Percentiles rank a stretch among this genome's conserved stretches.
Conservation (phyloP, 2,888 invertebrate species). For the Nomada hirtipes region DNA sequence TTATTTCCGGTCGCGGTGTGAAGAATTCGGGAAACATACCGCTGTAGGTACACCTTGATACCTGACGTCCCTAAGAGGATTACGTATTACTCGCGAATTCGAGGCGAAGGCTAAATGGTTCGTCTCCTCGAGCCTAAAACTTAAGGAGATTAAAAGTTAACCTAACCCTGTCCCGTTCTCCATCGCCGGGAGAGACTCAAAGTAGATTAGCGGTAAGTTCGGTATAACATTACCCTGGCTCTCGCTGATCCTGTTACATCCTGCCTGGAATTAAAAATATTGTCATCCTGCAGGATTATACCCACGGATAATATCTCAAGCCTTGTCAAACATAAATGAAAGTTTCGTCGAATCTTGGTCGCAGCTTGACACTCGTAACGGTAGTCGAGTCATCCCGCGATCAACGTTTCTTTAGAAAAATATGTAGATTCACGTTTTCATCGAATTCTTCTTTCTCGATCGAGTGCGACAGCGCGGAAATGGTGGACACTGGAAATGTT, state of each 20-base stretch:
- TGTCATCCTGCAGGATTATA: slow-evolving; percentile 81
- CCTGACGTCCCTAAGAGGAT: slow-evolving; percentile 78
- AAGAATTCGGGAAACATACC: slow-evolving; percentile 44
- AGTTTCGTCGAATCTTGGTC: slow-evolving; percentile 69
- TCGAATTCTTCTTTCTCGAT: neutral
- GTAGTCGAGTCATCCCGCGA: slow-evolving; percentile 33
- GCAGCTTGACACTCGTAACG: slow-evolving; percentile 52
- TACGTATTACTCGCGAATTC: slow-evolving; percentile 74
- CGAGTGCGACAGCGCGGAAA: too few species aligned
- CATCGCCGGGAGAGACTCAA: slow-evolving; percentile 68
- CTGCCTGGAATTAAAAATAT: slow-evolving; percentile 82
- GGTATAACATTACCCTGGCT: slow-evolving; percentile 81
- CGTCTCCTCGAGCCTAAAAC: slow-evolving; percentile 74
- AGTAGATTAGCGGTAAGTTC: slow-evolving; percentile 79
- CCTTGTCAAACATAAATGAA: slow-evolving; percentile 79
- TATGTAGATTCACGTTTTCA: neutral
- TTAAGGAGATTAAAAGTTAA: slow-evolving; percentile 81
- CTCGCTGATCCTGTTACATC: slow-evolving; percentile 81
- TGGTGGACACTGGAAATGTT: too few species aligned
- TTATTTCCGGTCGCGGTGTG: neutral
- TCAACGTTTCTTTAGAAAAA: neutral
- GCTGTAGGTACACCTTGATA: slow-evolving; percentile 63
- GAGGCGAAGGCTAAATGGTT: slow-evolving; percentile 77
- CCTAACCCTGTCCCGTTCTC: slow-evolving; percentile 74
- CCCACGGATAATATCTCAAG: slow-evolving; percentile 77